These are phyloP conservation scores for Smittia sp. DNA, from an alignment of 2,888 invertebrate genomes.

Conservation along the genomic window DNA sequence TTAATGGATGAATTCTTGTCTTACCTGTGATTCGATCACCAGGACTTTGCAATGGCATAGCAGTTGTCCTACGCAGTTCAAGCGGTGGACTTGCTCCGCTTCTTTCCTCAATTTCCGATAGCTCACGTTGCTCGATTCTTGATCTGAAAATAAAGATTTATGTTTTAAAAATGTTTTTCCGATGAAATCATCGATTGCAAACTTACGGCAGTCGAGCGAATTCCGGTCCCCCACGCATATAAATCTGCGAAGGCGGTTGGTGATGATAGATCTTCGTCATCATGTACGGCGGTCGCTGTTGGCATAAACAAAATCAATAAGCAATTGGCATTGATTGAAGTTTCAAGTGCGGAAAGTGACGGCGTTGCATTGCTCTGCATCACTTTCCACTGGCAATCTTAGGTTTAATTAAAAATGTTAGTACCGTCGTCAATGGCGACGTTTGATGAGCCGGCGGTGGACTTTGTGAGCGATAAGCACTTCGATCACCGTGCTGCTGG, in stretches of 20 bases:
- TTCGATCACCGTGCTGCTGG: constrained; percentile 46
- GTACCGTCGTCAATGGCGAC: constrained; percentile 70
- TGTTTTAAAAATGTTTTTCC: neutral
- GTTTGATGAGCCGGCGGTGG: constrained; percentile 82
- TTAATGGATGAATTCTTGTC: neutral
- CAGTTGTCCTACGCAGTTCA: constrained; percentile 64
- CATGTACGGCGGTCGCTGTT: constrained; percentile 44
- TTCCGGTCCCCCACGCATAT: constrained; percentile 45
- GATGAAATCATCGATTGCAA: neutral
- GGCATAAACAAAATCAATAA: neutral
- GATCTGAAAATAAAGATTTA: constrained; percentile 44
- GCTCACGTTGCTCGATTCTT: constrained; percentile 45
- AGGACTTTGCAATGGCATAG: constrained; percentile 69
- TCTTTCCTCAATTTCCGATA: constrained; percentile 51
- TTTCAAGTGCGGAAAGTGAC: neutral
- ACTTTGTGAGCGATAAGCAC: constrained; percentile 62
- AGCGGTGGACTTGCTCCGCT: constrained; percentile 69
- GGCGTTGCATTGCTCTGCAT: too few species aligned
- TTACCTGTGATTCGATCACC: constrained; percentile 65
- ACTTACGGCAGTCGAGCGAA: constrained; percentile 46
- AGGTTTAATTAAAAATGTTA: constrained; percentile 42
- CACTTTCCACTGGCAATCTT: neutral
- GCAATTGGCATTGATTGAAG: constrained; percentile 40
- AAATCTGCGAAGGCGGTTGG: constrained; percentile 57
- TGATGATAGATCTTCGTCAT: constrained; percentile 52